Conservation (phyloP, 2,797 vertebrate species). For the Anguilla megastoma region DNA sequence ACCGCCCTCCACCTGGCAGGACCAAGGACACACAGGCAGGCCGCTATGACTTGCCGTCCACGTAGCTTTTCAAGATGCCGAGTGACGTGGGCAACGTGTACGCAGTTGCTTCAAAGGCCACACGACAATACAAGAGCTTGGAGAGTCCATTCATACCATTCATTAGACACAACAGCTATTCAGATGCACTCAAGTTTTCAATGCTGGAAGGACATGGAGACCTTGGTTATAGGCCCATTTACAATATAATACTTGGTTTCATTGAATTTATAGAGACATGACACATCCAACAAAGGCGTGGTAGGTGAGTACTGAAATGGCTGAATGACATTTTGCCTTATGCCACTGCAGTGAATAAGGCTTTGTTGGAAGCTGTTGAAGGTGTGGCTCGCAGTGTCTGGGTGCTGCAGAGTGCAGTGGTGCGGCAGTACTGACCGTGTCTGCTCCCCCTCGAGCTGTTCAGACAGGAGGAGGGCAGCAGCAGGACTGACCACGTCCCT, state of each 20-base stretch:
- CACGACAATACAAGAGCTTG: not conserved
- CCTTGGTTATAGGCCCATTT: not conserved
- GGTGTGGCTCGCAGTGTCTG: not conserved
- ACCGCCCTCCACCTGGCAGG: conserved; percentile 75
- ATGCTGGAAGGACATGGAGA: not conserved
- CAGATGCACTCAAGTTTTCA: not conserved
- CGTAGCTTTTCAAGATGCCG: not conserved
- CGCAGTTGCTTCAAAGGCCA: not conserved
- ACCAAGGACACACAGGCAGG: not conserved
- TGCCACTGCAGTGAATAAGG: not conserved
- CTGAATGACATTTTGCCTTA: not conserved
- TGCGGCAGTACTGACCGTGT: conserved; percentile 51
- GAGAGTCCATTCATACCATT: not conserved
- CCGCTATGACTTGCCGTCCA: not conserved
- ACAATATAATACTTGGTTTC: not conserved
- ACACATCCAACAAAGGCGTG: too few relatives aligned
- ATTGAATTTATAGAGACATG: not conserved
- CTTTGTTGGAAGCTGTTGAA: not conserved
- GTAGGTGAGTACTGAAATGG: too few relatives aligned
- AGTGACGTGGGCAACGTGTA: not conserved
- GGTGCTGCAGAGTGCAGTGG: not conserved
- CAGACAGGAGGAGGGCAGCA: conserved; percentile 48
- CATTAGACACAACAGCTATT: not conserved
- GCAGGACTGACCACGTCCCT: conserved; percentile 45
- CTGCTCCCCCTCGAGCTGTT: conserved; percentile 51